Conservation (phyloP, 2,113 vertebrate genomes). For the Synodontis membranacea region DNA sequence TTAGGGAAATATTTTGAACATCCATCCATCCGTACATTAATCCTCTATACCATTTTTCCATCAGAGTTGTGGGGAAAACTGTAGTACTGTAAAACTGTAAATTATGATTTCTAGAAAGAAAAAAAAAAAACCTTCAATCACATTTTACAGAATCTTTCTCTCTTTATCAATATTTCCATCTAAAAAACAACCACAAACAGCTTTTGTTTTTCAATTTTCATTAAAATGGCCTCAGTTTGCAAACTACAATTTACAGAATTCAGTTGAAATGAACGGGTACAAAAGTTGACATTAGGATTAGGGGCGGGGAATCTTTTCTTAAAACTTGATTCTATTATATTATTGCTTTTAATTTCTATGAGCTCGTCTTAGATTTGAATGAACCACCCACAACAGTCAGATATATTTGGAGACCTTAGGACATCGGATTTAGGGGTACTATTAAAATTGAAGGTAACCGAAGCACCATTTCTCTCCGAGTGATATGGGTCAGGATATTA, state of each 20-base stretch:
- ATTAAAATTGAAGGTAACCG: constrained; percentile 40
- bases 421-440: not conserved
- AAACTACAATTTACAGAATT: not conserved
- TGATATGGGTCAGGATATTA: constrained; percentile 21
- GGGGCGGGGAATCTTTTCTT: not conserved
- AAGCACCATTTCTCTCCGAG: constrained; percentile 17
- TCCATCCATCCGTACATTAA: too few species aligned
- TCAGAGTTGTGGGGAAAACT: too few species aligned
- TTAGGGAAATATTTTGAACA: not conserved
- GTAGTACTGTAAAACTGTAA: too few species aligned
- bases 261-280: not conserved
- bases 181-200: not conserved
- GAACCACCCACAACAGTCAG: not conserved
- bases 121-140: not conserved
- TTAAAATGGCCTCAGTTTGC: not conserved
- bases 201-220: not conserved
- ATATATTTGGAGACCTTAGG: not conserved
- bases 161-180: not conserved
- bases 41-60: too few species aligned
- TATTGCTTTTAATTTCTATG: not conserved
- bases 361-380: too few species aligned
- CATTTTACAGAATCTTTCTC: not conserved
- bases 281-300: not conserved
- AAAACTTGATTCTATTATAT: not conserved
- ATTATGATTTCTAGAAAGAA: too few species aligned